Percentiles rank a stretch among this genome's conserved stretches.
phyloP scores from a whole-genome alignment of 2,888 invertebrate genomes.

The Apamea sordens region DNA sequence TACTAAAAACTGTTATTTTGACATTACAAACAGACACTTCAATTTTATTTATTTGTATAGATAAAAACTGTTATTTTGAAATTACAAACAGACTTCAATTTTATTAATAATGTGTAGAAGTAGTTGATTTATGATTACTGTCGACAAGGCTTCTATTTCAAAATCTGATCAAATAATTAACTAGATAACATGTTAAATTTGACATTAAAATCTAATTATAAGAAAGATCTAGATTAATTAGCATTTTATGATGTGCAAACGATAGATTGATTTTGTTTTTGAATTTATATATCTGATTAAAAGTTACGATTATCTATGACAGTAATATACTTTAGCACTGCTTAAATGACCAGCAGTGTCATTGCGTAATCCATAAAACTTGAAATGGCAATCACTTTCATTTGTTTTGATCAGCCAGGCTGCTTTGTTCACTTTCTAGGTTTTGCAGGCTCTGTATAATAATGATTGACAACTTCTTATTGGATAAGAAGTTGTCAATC shows the following conservation, averaged over 20 bases:
- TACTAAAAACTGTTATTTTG: neutral
- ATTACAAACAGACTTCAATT: neutral
- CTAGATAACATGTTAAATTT: constrained; percentile 30
- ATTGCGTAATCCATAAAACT: neutral
- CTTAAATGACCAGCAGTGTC: neutral
- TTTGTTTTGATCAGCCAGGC: neutral
- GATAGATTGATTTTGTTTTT: neutral
- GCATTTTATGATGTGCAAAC: neutral
- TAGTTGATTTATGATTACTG: neutral
- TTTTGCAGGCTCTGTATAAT: neutral
- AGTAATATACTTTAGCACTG: neutral
- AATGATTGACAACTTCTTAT: too few relatives aligned
- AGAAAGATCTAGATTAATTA: neutral
- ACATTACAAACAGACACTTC: neutral
- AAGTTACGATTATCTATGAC: neutral
- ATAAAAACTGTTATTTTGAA: neutral
- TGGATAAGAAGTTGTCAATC: too few relatives aligned
- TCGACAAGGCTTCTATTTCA: constrained; percentile 23
- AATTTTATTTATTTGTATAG: too few relatives aligned
- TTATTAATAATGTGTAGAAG: neutral
- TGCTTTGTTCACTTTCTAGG: neutral
- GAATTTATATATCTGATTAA: constrained; percentile 1
- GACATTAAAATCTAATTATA: constrained; percentile 33
- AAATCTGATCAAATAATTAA: constrained; percentile 16
- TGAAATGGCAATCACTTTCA: neutral